Evolutionary conservation across 2,888 invertebrate species (phyloP).

Genomic region (Notodonta dromedarius): DNA sequence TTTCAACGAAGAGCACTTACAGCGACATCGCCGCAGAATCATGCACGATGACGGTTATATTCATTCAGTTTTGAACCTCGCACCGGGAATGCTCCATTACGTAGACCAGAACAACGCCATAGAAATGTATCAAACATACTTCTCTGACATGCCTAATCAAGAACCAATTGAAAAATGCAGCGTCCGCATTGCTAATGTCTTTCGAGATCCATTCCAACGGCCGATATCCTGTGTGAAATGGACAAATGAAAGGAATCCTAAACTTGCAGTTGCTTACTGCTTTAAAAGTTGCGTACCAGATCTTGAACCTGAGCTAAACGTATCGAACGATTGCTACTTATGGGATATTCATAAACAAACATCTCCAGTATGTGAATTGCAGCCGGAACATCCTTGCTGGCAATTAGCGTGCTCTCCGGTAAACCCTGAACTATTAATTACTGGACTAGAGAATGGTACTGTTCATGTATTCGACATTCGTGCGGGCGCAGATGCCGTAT

Average conservation of each 20-base stretch:
- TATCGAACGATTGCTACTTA: slow-evolving; percentile 83
- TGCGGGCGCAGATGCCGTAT: slow-evolving; percentile 89
- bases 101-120: slow-evolving; percentile 91
- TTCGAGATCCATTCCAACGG: slow-evolving; percentile 83
- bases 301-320: slow-evolving; percentile 23
- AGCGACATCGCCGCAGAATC: slow-evolving; percentile 89
- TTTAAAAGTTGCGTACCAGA: slow-evolving; percentile 46
- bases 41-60: slow-evolving; percentile 92
- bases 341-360: slow-evolving; percentile 86
- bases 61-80: slow-evolving; percentile 84
- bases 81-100: slow-evolving; percentile 85
- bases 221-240: slow-evolving; percentile 86
- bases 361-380: slow-evolving; percentile 56
- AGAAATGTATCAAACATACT: slow-evolving; percentile 92
- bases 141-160: slow-evolving; percentile 78
- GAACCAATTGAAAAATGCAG: slow-evolving; percentile 83
- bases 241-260: slow-evolving; percentile 87
- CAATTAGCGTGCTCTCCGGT: slow-evolving; percentile 67
- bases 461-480: slow-evolving; percentile 89
- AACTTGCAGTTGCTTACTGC: slow-evolving; percentile 87
- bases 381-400: slow-evolving; percentile 65
- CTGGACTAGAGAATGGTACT: slow-evolving; percentile 70
- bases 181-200: slow-evolving; percentile 87
- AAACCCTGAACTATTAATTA: slow-evolving; percentile 60
- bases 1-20: slow-evolving; percentile 87